Evolutionary conservation across 2,113 vertebrate genomes (phyloP).

Genomic region (Zeus faber): DNA sequence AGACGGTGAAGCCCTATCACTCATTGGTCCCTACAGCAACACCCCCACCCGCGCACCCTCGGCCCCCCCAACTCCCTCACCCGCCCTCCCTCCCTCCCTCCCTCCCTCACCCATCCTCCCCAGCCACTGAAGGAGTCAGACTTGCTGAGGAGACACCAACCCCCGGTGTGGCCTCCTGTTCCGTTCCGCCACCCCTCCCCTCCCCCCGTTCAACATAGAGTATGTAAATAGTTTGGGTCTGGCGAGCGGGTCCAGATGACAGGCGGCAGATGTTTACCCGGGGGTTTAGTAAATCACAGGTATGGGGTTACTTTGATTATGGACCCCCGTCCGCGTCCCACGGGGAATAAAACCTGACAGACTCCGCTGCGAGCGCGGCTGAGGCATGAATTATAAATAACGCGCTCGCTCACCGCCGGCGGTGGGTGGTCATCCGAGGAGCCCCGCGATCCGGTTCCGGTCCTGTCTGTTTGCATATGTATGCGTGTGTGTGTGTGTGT

Average conservation of each 20-base stretch:
- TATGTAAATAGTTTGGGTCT: conserved; percentile 49
- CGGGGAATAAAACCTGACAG: conserved; percentile 32
- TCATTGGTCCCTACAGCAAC: too few relatives aligned
- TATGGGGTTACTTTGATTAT: conserved; percentile 57
- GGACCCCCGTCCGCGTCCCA: conserved; percentile 26
- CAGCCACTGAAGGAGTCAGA: too few relatives aligned
- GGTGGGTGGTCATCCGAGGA: too few relatives aligned
- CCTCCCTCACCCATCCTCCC: background rate
- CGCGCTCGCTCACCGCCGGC: too few relatives aligned
- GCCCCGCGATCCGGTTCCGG: too few relatives aligned
- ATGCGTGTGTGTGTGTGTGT: background rate
- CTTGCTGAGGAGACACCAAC: too few relatives aligned
- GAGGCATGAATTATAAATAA: conserved; percentile 45
- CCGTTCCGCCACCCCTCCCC: conserved; percentile 5
- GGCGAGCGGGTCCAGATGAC: conserved; percentile 50
- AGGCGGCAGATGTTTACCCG: conserved; percentile 58
- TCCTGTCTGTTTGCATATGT: background rate
- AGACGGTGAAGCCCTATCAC: too few relatives aligned
- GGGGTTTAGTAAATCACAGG: conserved; percentile 56
- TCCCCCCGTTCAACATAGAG: conserved; percentile 31
- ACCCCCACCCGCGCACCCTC: too few relatives aligned
- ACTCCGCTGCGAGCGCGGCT: conserved; percentile 28
- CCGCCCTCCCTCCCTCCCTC: background rate
- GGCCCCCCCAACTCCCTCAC: background rate
- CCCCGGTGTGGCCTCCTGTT: too few relatives aligned